Conservation (phyloP, 2,797 vertebrate genomes). For the Heterohyrax brucei region DNA sequence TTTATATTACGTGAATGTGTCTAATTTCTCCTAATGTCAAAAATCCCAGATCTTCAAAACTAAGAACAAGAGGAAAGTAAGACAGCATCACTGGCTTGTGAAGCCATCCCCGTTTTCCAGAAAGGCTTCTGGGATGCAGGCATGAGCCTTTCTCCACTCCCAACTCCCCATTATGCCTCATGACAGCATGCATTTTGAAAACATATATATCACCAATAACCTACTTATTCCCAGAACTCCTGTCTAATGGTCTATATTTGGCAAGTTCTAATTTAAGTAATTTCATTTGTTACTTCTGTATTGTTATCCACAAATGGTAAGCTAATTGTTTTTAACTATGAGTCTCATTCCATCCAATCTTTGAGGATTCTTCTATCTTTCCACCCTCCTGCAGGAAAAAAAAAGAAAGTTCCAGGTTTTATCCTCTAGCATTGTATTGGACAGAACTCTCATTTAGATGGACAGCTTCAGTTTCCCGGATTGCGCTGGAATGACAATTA, state of each 20-base stretch:
- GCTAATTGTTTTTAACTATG: background rate
- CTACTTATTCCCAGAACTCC: background rate
- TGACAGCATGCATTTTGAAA: background rate
- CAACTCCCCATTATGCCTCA: background rate
- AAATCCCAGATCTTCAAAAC: background rate
- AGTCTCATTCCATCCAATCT: background rate
- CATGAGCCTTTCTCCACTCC: background rate
- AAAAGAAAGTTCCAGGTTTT: background rate
- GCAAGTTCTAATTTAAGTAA: background rate
- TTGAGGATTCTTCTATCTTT: background rate
- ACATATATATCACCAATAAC: background rate
- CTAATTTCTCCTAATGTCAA: background rate
- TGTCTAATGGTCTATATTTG: background rate
- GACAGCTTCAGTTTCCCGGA: background rate
- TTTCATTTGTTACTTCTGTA: background rate
- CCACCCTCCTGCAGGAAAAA: background rate
- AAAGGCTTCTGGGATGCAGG: background rate
- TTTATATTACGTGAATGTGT: background rate
- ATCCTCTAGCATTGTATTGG: background rate
- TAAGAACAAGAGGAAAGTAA: background rate
- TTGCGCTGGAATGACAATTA: background rate
- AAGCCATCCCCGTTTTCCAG: background rate
- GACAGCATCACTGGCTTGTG: fast-evolving
- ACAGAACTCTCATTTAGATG: background rate
- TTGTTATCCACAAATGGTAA: background rate